These are phyloP conservation scores for Phoxinus phoxinus DNA, from an alignment of 2,113 vertebrate genomes.

Conservation along the genomic window DNA sequence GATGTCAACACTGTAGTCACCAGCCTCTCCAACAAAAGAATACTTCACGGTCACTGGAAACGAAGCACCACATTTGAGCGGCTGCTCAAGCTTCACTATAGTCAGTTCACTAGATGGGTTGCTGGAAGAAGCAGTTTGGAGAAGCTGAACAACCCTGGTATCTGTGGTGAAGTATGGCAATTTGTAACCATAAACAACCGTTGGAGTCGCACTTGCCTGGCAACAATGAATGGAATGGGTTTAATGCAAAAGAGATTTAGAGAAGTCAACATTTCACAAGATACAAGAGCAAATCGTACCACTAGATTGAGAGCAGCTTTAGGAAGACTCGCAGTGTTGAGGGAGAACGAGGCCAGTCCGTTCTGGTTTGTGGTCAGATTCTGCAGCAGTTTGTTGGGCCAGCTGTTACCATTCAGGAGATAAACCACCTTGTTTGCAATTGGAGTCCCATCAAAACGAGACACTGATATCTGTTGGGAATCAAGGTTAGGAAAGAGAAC, in stretches of 20 bases:
- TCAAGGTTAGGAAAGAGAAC: background rate
- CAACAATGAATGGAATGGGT: background rate
- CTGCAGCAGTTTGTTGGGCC: constrained; percentile 8
- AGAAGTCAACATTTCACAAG: no score
- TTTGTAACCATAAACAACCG: accelerated
- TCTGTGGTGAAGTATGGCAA: background rate
- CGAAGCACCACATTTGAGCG: constrained; percentile 60
- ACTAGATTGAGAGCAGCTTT: no score
- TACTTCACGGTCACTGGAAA: constrained; percentile 63
- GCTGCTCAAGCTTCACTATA: constrained; percentile 48
- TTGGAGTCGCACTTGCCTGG: constrained; percentile 52
- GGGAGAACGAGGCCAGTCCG: no score
- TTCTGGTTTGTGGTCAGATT: constrained; percentile 48
- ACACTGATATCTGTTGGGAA: background rate
- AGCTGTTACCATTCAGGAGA: background rate
- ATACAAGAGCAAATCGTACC: no score
- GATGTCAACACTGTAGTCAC: constrained; percentile 46
- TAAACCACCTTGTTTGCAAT: no score
- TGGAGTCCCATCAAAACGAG: no score
- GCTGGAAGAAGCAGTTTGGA: constrained; percentile 28
- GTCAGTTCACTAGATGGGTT: constrained; percentile 64
- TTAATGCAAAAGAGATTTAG: no score
- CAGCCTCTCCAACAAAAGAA: constrained; percentile 63
- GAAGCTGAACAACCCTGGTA: background rate
- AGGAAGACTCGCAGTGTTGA: no score